These are phyloP conservation scores for Asbolus verrucosus DNA, from an alignment of 1,140 invertebrate genomes.

Conservation along the genomic window DNA sequence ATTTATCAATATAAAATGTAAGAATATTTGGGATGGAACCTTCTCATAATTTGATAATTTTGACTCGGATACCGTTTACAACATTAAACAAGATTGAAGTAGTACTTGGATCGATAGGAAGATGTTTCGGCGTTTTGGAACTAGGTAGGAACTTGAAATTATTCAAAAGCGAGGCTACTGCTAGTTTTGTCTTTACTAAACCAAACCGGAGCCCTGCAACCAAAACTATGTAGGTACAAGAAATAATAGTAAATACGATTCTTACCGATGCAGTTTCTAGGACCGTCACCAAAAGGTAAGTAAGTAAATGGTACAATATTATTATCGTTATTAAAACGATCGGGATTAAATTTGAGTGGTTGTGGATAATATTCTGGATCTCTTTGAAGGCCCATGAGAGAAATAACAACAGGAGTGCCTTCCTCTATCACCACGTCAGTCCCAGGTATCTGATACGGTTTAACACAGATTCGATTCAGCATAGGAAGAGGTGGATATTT, in stretches of 20 bases:
- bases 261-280: conserved; percentile 70
- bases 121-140: conserved; percentile 1
- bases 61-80: conserved; percentile 6
- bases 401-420: conserved; percentile 57
- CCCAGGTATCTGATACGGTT: conserved; percentile 60
- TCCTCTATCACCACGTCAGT: conserved; percentile 53
- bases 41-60: conserved; percentile 14
- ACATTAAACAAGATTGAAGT: conserved; percentile 25
- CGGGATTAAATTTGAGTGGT: conserved; percentile 72
- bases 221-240: conserved; percentile 2
- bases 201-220: conserved; percentile 65
- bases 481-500: conserved; percentile 63
- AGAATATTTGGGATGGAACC: too few species aligned
- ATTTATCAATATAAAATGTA: too few species aligned
- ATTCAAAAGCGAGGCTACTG: conserved; percentile 56
- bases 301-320: conserved; percentile 65
- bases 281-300: conserved; percentile 71
- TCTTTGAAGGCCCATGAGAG: conserved; percentile 57
- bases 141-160: conserved; percentile 6
- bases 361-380: conserved; percentile 69
- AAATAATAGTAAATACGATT: neutral
- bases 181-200: conserved; percentile 65
- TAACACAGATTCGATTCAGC: conserved; percentile 61
- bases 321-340: conserved; percentile 68
- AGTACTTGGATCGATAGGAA: conserved; percentile 35